phyloP scores from a whole-genome alignment of 2,113 vertebrate species.

The Varanus komodoensis region DNA sequence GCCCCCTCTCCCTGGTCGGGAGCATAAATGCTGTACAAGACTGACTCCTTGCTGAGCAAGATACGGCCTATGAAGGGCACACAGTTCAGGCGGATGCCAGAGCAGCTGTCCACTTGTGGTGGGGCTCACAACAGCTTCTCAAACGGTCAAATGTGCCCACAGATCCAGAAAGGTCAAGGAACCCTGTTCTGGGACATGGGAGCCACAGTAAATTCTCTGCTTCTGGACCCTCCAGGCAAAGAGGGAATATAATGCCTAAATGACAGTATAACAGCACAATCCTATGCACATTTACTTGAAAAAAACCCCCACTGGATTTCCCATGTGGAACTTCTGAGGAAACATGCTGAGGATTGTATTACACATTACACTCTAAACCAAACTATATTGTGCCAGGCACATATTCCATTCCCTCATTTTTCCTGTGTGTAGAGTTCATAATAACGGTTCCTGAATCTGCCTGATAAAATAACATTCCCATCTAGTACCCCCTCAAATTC shows the following conservation, averaged over 20 bases:
- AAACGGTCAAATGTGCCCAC: no score
- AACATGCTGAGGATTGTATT: neutral
- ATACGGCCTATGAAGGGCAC: no score
- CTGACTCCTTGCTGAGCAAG: no score
- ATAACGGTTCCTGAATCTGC: neutral
- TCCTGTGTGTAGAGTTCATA: neutral
- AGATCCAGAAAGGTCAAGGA: no score
- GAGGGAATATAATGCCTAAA: neutral
- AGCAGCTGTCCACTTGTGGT: no score
- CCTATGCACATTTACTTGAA: neutral
- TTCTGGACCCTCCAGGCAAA: neutral
- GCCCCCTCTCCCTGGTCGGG: conserved; percentile 11
- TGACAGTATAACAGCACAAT: neutral
- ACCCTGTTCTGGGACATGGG: no score
- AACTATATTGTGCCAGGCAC: neutral
- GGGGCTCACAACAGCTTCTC: no score
- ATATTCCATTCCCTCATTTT: neutral
- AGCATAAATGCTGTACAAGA: neutral
- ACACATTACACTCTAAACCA: neutral
- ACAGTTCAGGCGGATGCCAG: no score
- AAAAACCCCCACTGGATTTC: neutral
- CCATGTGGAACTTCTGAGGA: neutral
- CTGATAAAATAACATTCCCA: neutral
- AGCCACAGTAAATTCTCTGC: neutral
- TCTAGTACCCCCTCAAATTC: neutral